Evolutionary conservation across 2,113 vertebrate species (phyloP).

Genomic region (Myotis davidii): DNA sequence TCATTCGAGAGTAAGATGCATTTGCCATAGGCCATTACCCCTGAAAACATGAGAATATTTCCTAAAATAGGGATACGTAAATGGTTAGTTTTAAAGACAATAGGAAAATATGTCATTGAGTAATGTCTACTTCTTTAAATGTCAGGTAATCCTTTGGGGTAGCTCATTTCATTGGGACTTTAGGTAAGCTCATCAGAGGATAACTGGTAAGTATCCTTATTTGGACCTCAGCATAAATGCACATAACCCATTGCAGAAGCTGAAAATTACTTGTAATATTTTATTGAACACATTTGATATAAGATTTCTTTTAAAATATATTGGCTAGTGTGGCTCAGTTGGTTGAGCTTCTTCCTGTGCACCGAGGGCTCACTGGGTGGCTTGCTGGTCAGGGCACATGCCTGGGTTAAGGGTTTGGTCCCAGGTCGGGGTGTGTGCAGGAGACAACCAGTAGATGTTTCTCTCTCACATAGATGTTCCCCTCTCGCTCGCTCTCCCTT

Average conservation of each 20-base stretch:
- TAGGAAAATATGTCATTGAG: not conserved
- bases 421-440: not conserved
- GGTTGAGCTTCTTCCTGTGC: not conserved
- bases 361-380: not conserved
- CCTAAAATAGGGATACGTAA: not conserved
- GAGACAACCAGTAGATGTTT: not conserved
- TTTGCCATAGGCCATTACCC: not conserved
- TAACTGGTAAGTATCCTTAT: not conserved
- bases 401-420: not conserved
- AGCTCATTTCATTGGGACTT: not conserved
- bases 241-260: not conserved
- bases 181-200: not conserved
- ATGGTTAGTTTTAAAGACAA: slow-evolving; percentile 8
- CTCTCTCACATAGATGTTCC: not conserved
- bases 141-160: not conserved
- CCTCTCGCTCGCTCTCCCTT: not conserved
- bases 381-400: not conserved
- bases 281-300: not conserved
- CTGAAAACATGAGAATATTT: not conserved
- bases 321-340: not conserved
- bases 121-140: not conserved
- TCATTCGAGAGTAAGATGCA: not conserved
- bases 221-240: not conserved
- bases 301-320: slow-evolving; percentile 51
- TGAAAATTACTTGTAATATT: not conserved